Base-by-base conservation (phyloP, 2,113 vertebrate species). In the Pimephales promelas region DNA sequence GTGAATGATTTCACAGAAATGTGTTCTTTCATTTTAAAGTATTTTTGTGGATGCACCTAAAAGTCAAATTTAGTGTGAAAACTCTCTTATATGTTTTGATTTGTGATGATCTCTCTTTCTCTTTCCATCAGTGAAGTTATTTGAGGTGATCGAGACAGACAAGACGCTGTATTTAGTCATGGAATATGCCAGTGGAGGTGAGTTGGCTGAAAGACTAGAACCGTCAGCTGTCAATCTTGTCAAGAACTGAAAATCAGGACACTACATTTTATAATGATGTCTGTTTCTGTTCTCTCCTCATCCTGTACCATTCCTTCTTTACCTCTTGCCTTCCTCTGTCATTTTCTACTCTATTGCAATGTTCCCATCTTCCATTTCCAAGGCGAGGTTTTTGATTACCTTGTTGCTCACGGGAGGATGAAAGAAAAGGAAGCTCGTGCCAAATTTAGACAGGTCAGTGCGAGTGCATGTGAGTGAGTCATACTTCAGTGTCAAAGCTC, bases 361-460 rank as follows among this genome's bases (percentile, higher is more conserved):
- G 18, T 8, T 31, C 20, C 34, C 10, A 45, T 84, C 62, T 59
- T 78, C 45, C 22, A 52, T 68, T 40, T 43, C 57, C 52, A 91
- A 97, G 97, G 97, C 62, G 97, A 98, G 88, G 97, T 97, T 14
- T 98, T 98, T 59, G 96, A 97, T 93, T 97, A 97, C 92, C 92
- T 98, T 62, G 97, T 98, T 86, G 96, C 97, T 88, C 97, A 98
- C 2, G 97, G 97, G 83, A 93, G 97, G 88, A 98, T 98, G 97
- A 98, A 98, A 93, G 97, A 98, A 89, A 98, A 98, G 88, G 97
- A 98, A 90, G 97, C 97, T 13, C 94, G 97, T 91, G 96, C 96
- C 86, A 98, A 98, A 93, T 98, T 98, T 89, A 94, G 97, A 93
- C 97, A 98, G 97, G 97, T 98, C 70, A 87, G 94, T 82, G n/a